Evolutionary conservation across 2,113 vertebrate species (phyloP).

Genomic region (Antigone vipio): DNA sequence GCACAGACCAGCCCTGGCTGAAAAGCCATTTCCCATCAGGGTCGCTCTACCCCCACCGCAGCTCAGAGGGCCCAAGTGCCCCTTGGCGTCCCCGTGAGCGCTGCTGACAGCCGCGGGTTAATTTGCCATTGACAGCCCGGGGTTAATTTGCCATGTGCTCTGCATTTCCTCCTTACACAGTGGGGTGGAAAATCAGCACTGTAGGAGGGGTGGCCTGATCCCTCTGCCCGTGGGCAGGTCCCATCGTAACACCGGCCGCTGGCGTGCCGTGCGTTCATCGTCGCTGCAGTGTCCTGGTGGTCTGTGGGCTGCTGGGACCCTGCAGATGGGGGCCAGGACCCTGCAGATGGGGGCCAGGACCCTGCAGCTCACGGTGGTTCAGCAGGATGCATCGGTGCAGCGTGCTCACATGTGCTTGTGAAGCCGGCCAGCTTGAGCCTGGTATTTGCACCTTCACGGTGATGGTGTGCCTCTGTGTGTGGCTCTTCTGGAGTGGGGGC

Average conservation of each 20-base stretch:
- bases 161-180: background rate
- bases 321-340: background rate
- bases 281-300: background rate
- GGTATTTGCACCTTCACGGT: background rate
- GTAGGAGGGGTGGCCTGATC: background rate
- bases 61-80: too few species aligned
- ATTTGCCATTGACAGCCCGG: background rate
- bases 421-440: background rate
- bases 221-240: background rate
- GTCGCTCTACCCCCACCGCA: background rate
- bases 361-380: background rate
- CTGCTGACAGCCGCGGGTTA: background rate
- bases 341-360: background rate
- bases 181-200: background rate
- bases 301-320: background rate
- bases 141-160: background rate
- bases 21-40: background rate
- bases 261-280: rapidly evolving
- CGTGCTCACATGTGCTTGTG: rapidly evolving
- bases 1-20: background rate
- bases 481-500: background rate
- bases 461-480: background rate
- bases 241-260: rapidly evolving
- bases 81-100: background rate
- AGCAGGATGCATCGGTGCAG: background rate